phyloP scores from a whole-genome alignment of 2,888 invertebrate species.

The Exocentrus adspersus region DNA sequence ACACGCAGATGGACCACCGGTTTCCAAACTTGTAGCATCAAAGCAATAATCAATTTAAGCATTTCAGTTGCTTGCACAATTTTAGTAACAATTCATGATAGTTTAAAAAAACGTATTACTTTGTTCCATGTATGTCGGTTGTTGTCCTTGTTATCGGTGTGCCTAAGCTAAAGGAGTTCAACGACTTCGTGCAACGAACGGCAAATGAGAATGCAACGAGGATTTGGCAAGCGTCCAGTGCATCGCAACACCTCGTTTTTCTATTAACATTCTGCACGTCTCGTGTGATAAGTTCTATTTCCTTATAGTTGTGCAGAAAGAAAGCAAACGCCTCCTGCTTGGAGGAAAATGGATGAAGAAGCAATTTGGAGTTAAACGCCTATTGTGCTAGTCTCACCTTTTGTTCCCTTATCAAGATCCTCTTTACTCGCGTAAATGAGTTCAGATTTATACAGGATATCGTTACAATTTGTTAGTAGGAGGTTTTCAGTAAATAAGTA shows the following conservation, averaged over 20 bases:
- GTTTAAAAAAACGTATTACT: not conserved
- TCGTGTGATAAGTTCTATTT: constrained; percentile 14
- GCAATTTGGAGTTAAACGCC: not conserved
- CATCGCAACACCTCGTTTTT: constrained; percentile 18
- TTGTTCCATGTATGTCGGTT: not conserved
- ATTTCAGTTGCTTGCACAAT: too few species aligned
- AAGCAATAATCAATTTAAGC: too few species aligned
- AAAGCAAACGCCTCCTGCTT: not conserved
- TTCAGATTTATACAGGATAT: too few species aligned
- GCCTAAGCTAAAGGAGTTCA: constrained; percentile 19
- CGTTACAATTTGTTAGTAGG: too few species aligned
- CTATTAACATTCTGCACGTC: constrained; percentile 12
- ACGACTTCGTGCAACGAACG: constrained; percentile 8
- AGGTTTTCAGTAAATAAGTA: too few species aligned
- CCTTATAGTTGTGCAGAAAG: constrained; percentile 2
- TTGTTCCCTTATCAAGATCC: too few species aligned
- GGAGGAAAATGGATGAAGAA: constrained; percentile 4
- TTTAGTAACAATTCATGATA: not conserved
- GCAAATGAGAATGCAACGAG: constrained; percentile 10
- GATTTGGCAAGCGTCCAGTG: constrained; percentile 25
- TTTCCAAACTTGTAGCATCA: too few species aligned
- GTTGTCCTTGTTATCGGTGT: constrained; percentile 16
- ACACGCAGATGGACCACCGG: too few species aligned
- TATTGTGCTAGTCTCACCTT: constrained; percentile 7
- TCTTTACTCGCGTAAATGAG: too few species aligned